These are phyloP conservation scores for Leucosticte australis DNA, from an alignment of 2,113 vertebrate species.

Conservation along the genomic window DNA sequence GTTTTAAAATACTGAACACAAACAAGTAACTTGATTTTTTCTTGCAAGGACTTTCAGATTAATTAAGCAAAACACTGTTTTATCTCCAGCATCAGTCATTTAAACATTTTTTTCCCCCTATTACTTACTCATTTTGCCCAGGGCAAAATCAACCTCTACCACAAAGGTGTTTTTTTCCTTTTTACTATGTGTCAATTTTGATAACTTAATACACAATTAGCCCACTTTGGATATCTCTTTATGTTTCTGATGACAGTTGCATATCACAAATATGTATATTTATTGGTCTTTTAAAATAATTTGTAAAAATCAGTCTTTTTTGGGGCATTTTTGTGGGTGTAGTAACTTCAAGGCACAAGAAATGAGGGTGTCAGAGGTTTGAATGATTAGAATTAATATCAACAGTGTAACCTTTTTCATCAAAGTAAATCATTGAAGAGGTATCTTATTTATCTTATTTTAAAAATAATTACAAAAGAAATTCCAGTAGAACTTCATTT, in stretches of 20 bases:
- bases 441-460: not conserved
- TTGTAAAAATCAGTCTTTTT: not conserved
- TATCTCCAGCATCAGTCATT: not conserved
- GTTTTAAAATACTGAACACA: not conserved
- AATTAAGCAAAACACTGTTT: not conserved
- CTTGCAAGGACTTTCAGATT: not conserved
- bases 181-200: not conserved
- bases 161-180: not conserved
- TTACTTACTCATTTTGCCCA: not conserved
- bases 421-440: not conserved
- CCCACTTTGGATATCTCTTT: not conserved
- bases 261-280: not conserved
- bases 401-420: not conserved
- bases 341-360: not conserved
- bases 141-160: not conserved
- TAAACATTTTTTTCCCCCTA: not conserved
- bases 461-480: not conserved
- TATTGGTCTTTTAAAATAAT: not conserved
- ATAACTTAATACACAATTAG: not conserved
- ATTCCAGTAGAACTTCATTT: not conserved
- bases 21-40: not conserved
- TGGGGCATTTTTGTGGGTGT: not conserved
- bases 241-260: not conserved
- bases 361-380: not conserved
- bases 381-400: not conserved